phyloP scores from a whole-genome alignment of 2,888 invertebrate species.

The Amblyjoppa fuscipennis region DNA sequence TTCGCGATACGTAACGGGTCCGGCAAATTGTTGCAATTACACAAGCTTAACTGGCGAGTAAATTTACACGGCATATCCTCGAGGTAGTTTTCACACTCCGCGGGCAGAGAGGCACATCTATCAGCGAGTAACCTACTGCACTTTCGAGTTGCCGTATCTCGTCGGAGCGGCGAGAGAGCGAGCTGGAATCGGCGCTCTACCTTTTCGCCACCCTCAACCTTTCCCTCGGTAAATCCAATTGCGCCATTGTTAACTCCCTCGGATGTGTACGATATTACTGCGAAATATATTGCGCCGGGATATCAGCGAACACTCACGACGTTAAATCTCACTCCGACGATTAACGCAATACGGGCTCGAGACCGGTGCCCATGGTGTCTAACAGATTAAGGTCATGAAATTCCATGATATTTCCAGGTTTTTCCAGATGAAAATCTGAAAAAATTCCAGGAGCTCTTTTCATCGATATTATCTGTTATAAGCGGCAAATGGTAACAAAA shows the following conservation, averaged over 20 bases:
- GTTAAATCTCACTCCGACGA: conserved; percentile 25
- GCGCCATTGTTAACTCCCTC: conserved; percentile 58
- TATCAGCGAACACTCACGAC: neutral
- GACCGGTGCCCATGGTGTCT: neutral
- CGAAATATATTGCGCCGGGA: conserved; percentile 44
- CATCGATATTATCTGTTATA: too few relatives aligned
- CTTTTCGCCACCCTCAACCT: conserved; percentile 66
- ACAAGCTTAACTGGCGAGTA: neutral
- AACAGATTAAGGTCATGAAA: too few relatives aligned
- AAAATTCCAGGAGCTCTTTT: too few relatives aligned
- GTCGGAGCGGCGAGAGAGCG: conserved; percentile 35
- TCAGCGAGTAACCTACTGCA: conserved; percentile 57
- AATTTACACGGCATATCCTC: conserved; percentile 4
- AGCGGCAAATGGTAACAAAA: too few relatives aligned
- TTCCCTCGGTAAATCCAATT: conserved; percentile 51
- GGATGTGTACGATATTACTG: conserved; percentile 45
- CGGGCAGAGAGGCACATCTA: conserved; percentile 13
- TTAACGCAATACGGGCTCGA: conserved; percentile 19
- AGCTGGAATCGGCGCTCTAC: conserved; percentile 38
- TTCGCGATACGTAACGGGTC: neutral
- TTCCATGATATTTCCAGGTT: too few relatives aligned
- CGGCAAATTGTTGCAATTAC: neutral
- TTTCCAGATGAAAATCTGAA: too few relatives aligned
- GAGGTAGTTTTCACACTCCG: conserved; percentile 49
- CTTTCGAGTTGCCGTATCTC: conserved; percentile 58